A percentile compares a stretch with the other conserved stretches of the same genome.
Conservation (phyloP, 2,888 invertebrate species). For the Adineta ricciae region DNA sequence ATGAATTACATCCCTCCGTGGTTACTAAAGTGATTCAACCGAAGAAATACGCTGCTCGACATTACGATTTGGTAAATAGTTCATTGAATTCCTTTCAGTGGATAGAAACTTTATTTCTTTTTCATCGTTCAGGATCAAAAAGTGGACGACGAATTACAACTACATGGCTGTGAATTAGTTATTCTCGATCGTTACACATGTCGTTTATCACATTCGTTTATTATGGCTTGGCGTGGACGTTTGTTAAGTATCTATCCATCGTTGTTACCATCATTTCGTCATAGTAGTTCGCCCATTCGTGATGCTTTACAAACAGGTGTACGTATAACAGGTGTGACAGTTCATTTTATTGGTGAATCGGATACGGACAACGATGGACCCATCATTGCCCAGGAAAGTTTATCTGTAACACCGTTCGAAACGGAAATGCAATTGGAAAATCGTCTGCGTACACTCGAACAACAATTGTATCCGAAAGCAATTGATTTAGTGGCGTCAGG, state of each 20-base stretch:
- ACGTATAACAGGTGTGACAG: slow-evolving; percentile 75
- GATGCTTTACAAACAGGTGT: slow-evolving; percentile 79
- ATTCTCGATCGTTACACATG: background rate
- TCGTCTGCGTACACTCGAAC: slow-evolving; percentile 68
- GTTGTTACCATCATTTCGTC: slow-evolving; percentile 68
- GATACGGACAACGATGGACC: slow-evolving; percentile 63
- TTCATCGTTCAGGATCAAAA: background rate
- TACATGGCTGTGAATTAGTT: background rate
- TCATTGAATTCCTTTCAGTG: background rate
- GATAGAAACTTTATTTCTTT: background rate
- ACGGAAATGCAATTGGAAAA: slow-evolving; percentile 63
- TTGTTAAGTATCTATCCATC: slow-evolving; percentile 90
- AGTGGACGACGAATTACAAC: background rate
- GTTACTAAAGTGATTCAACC: background rate
- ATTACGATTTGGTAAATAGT: background rate
- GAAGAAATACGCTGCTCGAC: background rate
- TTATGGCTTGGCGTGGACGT: slow-evolving; percentile 64
- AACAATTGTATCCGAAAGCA: slow-evolving; percentile 72
- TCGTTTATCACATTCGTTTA: slow-evolving; percentile 40
- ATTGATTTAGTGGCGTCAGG: slow-evolving; percentile 61
- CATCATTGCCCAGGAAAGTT: slow-evolving; percentile 72
- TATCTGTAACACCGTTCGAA: slow-evolving; percentile 66
- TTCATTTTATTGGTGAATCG: slow-evolving; percentile 83
- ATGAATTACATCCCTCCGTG: background rate
- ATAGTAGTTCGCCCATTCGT: slow-evolving; percentile 63